Percentiles rank a stretch among this genome's conserved stretches.
Conservation (phyloP, 2,113 vertebrate genomes). For the Sinocyclocheilus rhinocerous region DNA sequence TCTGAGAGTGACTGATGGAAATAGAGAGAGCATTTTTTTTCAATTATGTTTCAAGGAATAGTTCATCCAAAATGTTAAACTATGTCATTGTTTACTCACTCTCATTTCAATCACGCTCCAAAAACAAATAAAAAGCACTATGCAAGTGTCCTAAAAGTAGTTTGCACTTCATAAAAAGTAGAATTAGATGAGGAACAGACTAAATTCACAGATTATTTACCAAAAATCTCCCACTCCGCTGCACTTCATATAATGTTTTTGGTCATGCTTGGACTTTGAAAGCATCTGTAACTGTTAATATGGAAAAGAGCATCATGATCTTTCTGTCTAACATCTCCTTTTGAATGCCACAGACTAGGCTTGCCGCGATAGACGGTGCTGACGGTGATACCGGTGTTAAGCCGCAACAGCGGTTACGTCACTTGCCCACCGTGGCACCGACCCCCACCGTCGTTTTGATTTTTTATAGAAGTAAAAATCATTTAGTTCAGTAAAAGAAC, state of each 20-base stretch:
- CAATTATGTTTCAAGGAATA: neutral
- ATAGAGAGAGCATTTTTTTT: neutral
- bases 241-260: neutral
- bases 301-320: neutral
- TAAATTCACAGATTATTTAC: neutral
- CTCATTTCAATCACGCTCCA: neutral
- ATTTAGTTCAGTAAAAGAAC: too few relatives aligned
- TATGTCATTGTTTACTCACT: neutral
- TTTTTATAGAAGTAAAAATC: too few relatives aligned
- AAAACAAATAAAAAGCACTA: neutral
- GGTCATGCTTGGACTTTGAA: neutral
- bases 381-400: too few relatives aligned
- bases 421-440: too few relatives aligned
- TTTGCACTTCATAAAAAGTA: neutral
- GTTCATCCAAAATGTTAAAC: neutral
- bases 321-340: too few relatives aligned
- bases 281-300: neutral
- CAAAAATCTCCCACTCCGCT: neutral
- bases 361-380: too few relatives aligned
- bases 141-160: neutral
- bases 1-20: constrained; percentile 2
- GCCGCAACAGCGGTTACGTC: too few relatives aligned
- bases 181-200: neutral
- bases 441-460: too few relatives aligned
- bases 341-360: too few relatives aligned